phyloP scores from a whole-genome alignment of 2,113 vertebrate genomes.

The Cheirogaleus medius region DNA sequence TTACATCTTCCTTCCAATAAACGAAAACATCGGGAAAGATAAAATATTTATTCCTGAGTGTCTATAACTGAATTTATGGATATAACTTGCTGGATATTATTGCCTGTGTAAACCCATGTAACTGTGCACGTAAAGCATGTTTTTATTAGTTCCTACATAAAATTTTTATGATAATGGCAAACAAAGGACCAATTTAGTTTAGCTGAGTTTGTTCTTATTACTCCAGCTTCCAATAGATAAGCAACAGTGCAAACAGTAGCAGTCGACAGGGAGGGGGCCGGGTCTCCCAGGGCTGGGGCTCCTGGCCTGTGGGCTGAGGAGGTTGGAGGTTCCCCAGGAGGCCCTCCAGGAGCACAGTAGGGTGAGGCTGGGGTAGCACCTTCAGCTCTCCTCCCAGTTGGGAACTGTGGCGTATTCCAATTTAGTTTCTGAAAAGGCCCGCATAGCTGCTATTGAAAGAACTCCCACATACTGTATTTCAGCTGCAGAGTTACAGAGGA shows the following conservation, averaged over 20 bases:
- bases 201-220: slow-evolving; percentile 77
- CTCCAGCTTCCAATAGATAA: slow-evolving; percentile 62
- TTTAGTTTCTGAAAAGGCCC: slow-evolving; percentile 62
- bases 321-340: neutral
- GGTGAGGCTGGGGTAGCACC: neutral
- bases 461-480: slow-evolving; percentile 80
- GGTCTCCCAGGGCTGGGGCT: neutral
- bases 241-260: slow-evolving; percentile 35
- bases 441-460: slow-evolving; percentile 65
- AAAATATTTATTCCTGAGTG: slow-evolving; percentile 79
- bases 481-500: slow-evolving; percentile 60
- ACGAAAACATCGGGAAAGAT: slow-evolving; percentile 62
- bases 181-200: slow-evolving; percentile 78
- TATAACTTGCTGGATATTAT: slow-evolving; percentile 69
- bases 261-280: neutral
- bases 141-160: slow-evolving; percentile 82
- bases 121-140: slow-evolving; percentile 69
- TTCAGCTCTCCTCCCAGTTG: neutral
- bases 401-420: slow-evolving; percentile 53
- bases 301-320: neutral
- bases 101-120: slow-evolving; percentile 66
- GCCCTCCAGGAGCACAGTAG: neutral
- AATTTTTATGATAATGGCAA: slow-evolving; percentile 80
- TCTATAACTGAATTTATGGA: slow-evolving; percentile 77
- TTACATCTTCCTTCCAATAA: slow-evolving; percentile 63